Base-by-base conservation (phyloP, 1,140 invertebrate species). In the Archivesica marissinica region DNA sequence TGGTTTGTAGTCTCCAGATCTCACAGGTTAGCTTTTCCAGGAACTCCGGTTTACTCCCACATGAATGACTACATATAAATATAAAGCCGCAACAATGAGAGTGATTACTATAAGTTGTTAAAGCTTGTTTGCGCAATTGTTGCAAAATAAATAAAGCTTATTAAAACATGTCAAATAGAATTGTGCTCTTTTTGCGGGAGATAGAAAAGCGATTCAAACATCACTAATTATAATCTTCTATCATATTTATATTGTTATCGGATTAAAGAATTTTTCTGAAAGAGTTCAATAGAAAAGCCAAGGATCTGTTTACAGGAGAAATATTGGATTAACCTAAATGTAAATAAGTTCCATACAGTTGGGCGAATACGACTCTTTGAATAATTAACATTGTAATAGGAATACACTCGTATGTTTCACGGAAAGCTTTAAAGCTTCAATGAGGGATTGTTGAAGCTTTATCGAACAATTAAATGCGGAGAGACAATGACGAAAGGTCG, bases 251-350 rank as follows among this genome's bases (percentile, higher is more conserved):
- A 64, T 1, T 30, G 59, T n/a, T 59, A 17, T 59, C 7, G n/a
- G 54, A 59, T 59, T 59, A 59, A 59, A 30, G 7, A 59, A 30
- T n/a, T n/a, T n/a, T 59, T 59, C 33, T 13, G 38, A 35, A 15
- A 7, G 15, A 64, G 59, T 35, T 35, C 30, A 28, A 64, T 20
- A 35, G 25, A 35, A 35, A 35, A 35, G n/a, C 30, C 30, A 35
- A 64, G 59, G 38, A 64, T 35, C 33, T 64, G 38, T 64, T 64
- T 64, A 64, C 59, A 64, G 33, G 33, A 59, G 54, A 59, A 59
- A 64, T 64, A 64, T 64, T 64, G 59, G 59, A 64, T 64, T 64
- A 64, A 64, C 59, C 30, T 33, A 33, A 35, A 64, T 35, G 23
- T 64, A 35, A 64, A 64, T 17, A 25, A 20, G 20, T 20, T 25